Base-by-base conservation (phyloP, 1,140 invertebrate species). In the Zaprionus capensis region DNA sequence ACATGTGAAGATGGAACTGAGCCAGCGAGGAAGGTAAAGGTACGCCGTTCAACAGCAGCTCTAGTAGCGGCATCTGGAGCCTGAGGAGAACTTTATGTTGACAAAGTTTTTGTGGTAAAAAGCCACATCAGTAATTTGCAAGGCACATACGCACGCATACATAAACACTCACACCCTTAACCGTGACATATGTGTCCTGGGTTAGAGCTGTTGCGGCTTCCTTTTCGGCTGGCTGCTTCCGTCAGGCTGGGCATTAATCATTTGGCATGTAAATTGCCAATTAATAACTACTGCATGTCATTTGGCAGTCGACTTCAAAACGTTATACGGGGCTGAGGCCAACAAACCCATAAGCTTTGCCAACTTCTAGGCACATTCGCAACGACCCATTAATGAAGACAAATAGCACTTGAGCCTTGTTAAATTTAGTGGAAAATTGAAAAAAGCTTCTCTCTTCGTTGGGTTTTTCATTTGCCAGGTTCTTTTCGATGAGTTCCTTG, bases 351-450 rank as follows among this genome's bases (percentile, higher is more conserved):
- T 62, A 72, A 44, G 64, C 70, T 76, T 67, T 88, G 81, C 84
- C 81, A 87, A 81, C 24, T 81, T 77, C 74, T 83, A 87, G 83
- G 78, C 83, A 74, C 83, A 87, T 76, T 91, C 83, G 61, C 82
- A 85, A 63, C 46, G 65, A 63, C 56, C 67, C 65, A 70, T 81
- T 91, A 91, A 91, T 91, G 90, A 91, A 91, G 88, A 91, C 86
- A 91, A 91, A 91, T 91, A 90, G 88, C 81, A 79, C 74, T 85
- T 82, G 78, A 80, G 75, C 59, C 74, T 74, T 91, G 88, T 85
- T 85, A 91, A 91, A 91, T 91, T 91, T 91, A 91, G 90, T 80
- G 88, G 85, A 91, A 91, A 91, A 91, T 91, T 91, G 88, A 91
- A 91, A 91, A 91, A 91, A 85, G 71, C 88, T 86, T 85, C 82